Conservation (phyloP, 1,140 invertebrate species). For the Pogonus chalceus region DNA sequence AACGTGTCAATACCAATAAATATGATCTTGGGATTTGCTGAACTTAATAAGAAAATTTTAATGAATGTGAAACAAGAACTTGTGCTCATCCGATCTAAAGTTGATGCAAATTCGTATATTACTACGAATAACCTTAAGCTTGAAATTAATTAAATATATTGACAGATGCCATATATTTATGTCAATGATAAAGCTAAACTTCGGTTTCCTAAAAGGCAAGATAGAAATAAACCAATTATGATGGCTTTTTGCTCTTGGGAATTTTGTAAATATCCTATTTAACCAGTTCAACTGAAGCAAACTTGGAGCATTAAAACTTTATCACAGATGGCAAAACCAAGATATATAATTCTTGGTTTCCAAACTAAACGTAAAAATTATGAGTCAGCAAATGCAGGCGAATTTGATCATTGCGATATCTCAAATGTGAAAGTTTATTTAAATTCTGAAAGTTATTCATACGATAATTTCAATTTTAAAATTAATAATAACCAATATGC, state of each 20-base stretch:
- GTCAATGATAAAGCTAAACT: not conserved
- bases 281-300: not conserved
- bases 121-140: not conserved
- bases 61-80: slow-evolving; percentile 21
- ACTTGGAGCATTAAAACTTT: not conserved
- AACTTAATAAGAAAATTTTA: slow-evolving; percentile 21
- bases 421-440: not conserved
- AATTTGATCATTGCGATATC: not conserved
- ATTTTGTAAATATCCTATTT: not conserved
- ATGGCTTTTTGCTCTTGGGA: not conserved
- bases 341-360: not conserved
- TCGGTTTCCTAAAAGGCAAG: not conserved
- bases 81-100: slow-evolving; percentile 15
- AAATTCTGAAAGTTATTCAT: not conserved
- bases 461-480: not conserved
- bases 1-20: slow-evolving; percentile 12
- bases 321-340: not conserved
- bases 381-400: not conserved
- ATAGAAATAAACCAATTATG: not conserved
- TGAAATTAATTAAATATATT: not conserved
- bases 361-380: not conserved
- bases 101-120: not conserved
- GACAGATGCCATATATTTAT: not conserved
- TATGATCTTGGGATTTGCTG: slow-evolving; percentile 19
- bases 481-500: not conserved